Percentiles rank a stretch among this genome's conserved stretches.
phyloP scores from a whole-genome alignment of 2,113 vertebrate genomes.

The Charadrius vociferus region DNA sequence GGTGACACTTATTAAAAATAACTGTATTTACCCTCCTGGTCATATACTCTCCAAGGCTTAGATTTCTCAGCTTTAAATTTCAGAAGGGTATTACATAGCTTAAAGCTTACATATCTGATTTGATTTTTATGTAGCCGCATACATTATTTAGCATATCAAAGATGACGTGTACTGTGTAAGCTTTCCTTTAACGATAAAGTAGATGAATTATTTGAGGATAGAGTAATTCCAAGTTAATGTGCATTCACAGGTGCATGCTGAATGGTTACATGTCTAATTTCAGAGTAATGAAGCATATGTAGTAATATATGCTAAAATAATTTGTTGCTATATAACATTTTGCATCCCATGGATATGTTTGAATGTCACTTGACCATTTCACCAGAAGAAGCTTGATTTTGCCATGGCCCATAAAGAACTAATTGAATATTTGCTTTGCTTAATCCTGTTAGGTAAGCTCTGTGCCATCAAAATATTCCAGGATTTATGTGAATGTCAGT shows the following conservation, averaged over 20 bases:
- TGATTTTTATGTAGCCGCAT: background rate
- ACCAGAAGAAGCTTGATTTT: background rate
- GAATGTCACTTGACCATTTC: background rate
- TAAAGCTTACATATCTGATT: background rate
- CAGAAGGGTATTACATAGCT: background rate
- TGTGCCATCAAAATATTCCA: conserved; percentile 35
- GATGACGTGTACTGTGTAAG: background rate
- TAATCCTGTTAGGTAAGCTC: conserved; percentile 38
- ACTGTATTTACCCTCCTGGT: background rate
- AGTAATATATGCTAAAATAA: background rate
- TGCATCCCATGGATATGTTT: background rate
- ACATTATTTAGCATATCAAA: background rate
- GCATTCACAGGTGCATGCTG: background rate
- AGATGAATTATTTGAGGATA: background rate
- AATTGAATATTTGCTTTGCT: conserved; percentile 46
- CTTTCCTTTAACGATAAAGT: background rate
- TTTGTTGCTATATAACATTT: background rate
- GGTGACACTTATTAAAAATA: background rate
- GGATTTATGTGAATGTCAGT: conserved; percentile 40
- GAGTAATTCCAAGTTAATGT: background rate
- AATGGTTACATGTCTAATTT: background rate
- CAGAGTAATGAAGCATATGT: background rate
- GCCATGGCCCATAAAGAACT: background rate
- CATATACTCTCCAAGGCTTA: background rate
- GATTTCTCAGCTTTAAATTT: conserved; percentile 20